Percentiles rank a stretch among this genome's conserved stretches.
Conservation (phyloP, 2,888 invertebrate species). For the Platycnemis pennipes region DNA sequence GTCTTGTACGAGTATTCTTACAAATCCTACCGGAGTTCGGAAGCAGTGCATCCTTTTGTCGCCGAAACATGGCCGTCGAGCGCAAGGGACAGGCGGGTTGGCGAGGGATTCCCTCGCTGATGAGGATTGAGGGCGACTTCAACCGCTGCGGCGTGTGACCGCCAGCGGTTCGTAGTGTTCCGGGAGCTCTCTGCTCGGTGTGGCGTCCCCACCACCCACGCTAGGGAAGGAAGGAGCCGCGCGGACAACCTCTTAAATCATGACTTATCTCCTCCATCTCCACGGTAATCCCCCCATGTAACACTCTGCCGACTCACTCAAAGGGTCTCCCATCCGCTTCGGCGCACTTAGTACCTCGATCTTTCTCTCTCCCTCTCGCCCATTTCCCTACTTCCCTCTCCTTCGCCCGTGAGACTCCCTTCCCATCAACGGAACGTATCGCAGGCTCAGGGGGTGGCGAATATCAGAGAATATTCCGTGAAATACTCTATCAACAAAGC, state of each 20-base stretch:
- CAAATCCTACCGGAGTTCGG: too few species aligned
- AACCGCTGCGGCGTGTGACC: not conserved
- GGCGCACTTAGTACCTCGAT: not conserved
- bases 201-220: slow-evolving; percentile 6
- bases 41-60: too few species aligned
- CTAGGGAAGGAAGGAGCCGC: not conserved
- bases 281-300: not conserved
- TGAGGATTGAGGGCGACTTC: slow-evolving; percentile 54
- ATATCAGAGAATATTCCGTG: too few species aligned
- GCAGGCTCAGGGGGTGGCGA: too few species aligned
- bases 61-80: slow-evolving; percentile 21
- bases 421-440: too few species aligned
- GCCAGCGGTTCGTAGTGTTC: slow-evolving; percentile 30
- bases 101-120: slow-evolving; percentile 32
- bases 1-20: too few species aligned
- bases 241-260: slow-evolving; percentile 57
- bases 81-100: not conserved
- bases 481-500: too few species aligned
- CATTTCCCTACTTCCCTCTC: not conserved
- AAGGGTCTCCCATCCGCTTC: not conserved
- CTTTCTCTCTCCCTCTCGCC: not conserved
- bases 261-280: slow-evolving; percentile 61
- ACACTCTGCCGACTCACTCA: not conserved
- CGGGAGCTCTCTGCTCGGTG: not conserved
- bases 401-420: not conserved